phyloP scores from a whole-genome alignment of 1,140 invertebrate species.

The Gryon sp. region DNA sequence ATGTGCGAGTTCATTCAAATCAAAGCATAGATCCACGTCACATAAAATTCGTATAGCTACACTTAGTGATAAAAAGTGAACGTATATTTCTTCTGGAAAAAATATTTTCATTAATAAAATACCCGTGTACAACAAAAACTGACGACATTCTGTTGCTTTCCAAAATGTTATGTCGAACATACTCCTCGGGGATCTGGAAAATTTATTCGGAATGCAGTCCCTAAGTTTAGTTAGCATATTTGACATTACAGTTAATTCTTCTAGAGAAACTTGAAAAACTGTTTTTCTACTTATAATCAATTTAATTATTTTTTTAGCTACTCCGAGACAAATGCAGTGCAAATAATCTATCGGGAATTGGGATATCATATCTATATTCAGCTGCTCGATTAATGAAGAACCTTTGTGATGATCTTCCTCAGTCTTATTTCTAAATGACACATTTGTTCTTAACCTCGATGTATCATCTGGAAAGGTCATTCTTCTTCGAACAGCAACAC shows the following conservation, averaged over 20 bases:
- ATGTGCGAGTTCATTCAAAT: not conserved
- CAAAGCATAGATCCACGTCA: not conserved
- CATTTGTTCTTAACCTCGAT: not conserved
- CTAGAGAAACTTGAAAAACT: not conserved
- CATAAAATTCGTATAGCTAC: not conserved
- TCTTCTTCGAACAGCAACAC: too few species aligned
- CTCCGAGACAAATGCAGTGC: not conserved
- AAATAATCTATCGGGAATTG: constrained; percentile 4
- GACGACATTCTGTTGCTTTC: not conserved
- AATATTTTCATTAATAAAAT: not conserved
- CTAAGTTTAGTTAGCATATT: not conserved
- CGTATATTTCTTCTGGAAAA: not conserved
- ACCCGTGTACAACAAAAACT: not conserved
- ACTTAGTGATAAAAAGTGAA: not conserved
- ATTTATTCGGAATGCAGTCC: not conserved
- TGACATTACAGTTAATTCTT: not conserved
- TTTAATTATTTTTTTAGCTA: not conserved
- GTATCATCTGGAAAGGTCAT: too few species aligned
- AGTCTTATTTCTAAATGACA: not conserved
- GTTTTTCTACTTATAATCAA: not conserved
- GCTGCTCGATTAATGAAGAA: not conserved
- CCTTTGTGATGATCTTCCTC: constrained; percentile 2
- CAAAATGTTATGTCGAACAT: not conserved
- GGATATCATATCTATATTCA: not conserved
- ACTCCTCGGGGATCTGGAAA: not conserved